Conservation (phyloP, 2,113 vertebrate species). For the Nyctibius bracteatus region DNA sequence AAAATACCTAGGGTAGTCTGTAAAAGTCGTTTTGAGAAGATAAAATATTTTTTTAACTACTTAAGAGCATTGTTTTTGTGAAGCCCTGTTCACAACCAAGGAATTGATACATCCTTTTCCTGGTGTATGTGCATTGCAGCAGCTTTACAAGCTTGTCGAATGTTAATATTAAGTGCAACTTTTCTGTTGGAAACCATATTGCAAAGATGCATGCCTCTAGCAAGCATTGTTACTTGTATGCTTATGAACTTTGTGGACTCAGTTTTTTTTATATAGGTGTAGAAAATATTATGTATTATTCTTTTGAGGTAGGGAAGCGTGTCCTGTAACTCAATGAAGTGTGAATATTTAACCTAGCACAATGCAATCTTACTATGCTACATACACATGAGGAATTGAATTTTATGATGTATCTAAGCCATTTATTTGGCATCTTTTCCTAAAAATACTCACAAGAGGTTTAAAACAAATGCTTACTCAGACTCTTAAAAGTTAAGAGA, state of each 20-base stretch:
- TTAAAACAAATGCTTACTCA: not conserved
- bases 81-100: not conserved
- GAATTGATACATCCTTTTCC: not conserved
- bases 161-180: not conserved
- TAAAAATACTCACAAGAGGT: not conserved
- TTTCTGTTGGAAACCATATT: not conserved
- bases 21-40: not conserved
- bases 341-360: not conserved
- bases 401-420: not conserved
- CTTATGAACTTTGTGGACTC: not conserved
- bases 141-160: not conserved
- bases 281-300: not conserved
- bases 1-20: not conserved
- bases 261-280: not conserved
- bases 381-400: not conserved
- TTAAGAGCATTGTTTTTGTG: not conserved
- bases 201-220: not conserved
- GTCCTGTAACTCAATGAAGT: not conserved
- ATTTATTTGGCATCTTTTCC: not conserved
- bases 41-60: not conserved
- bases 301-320: not conserved
- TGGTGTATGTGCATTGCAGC: not conserved
- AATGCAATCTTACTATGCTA: rapidly evolving
- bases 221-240: not conserved
- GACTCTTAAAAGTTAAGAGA: not conserved